phyloP scores from a whole-genome alignment of 2,113 vertebrate genomes.

The Myrmophylax atrothorax region DNA sequence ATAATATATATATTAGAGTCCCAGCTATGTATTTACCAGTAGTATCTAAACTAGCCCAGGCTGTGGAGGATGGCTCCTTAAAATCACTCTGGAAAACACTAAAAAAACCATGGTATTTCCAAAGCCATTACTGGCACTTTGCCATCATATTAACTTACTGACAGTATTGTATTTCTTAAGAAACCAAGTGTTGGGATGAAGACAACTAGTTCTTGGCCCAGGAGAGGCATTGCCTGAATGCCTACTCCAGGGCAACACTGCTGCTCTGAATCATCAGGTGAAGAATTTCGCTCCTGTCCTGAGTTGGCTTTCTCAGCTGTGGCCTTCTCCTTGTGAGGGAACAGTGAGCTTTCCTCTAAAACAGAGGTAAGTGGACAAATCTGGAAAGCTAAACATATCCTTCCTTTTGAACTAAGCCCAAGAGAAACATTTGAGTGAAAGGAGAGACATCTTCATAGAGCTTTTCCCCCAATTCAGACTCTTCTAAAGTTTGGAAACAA shows the following conservation, averaged over 20 bases:
- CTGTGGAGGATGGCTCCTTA: not conserved
- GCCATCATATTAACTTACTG: not conserved
- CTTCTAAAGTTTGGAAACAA: not conserved
- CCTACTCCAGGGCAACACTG: not conserved
- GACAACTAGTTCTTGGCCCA: not conserved
- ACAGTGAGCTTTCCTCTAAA: not conserved
- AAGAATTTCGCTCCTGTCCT: not conserved
- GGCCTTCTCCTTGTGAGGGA: not conserved
- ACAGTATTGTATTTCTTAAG: not conserved
- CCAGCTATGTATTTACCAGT: not conserved
- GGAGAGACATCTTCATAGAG: conserved; percentile 20
- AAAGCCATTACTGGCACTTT: not conserved
- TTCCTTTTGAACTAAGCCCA: conserved; percentile 25
- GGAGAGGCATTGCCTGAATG: not conserved
- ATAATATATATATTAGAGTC: not conserved
- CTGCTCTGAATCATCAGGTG: not conserved
- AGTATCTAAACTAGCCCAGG: not conserved
- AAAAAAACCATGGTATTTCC: fast-evolving
- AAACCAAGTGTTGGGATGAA: not conserved
- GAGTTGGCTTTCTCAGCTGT: not conserved
- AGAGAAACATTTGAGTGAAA: conserved; percentile 46
- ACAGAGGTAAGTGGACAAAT: not conserved
- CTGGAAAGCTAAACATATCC: not conserved
- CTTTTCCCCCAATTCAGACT: not conserved
- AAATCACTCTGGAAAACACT: not conserved